A percentile compares a stretch with the other conserved stretches of the same genome.
Conservation (phyloP, 2,888 invertebrate genomes). For the Hermodice carunculata region DNA sequence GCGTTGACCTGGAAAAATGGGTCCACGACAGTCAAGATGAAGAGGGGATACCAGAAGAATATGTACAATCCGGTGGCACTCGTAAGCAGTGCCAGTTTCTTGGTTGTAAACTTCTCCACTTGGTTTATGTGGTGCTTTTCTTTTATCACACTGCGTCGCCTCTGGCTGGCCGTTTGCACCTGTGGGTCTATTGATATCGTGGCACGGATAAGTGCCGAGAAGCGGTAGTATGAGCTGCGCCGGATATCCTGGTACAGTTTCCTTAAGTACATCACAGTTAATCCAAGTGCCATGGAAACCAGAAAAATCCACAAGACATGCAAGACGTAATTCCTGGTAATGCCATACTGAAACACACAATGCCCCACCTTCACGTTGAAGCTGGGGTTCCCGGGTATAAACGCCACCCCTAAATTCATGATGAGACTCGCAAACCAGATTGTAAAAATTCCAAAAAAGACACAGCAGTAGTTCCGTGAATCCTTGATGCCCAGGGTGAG, state of each 20-base stretch:
- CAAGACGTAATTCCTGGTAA: slow-evolving; percentile 89
- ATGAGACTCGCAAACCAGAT: slow-evolving; percentile 94
- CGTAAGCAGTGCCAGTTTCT: slow-evolving; percentile 41
- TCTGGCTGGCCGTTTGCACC: slow-evolving; percentile 13
- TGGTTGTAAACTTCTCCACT: slow-evolving; percentile 30
- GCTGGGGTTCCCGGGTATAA: slow-evolving; percentile 72
- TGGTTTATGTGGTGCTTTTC: slow-evolving; percentile 37
- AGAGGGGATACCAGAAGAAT: slow-evolving; percentile 91
- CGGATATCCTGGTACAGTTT: slow-evolving; percentile 77
- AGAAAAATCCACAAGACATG: slow-evolving; percentile 92
- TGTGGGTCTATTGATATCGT: slow-evolving; percentile 39
- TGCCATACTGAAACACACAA: slow-evolving; percentile 88
- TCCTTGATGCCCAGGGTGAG: slow-evolving; percentile 37
- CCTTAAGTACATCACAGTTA: slow-evolving; percentile 86
- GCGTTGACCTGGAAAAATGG: slow-evolving; percentile 56
- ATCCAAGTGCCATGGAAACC: slow-evolving; percentile 85
- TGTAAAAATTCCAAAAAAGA: slow-evolving; percentile 91
- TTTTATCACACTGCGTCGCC: slow-evolving; percentile 16
- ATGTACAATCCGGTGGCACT: slow-evolving; percentile 74
- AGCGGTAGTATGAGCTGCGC: slow-evolving; percentile 41
- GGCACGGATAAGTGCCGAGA: slow-evolving; percentile 39
- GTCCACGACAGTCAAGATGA: slow-evolving; percentile 81
- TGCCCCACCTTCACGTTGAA: slow-evolving; percentile 71
- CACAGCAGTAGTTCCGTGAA: slow-evolving; percentile 74
- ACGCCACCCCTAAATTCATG: slow-evolving; percentile 82